Evolutionary conservation across 2,797 vertebrate species (phyloP), one percentile per base, ranked within the genome.

Genomic region (Pagetopsis macropterus): DNA sequence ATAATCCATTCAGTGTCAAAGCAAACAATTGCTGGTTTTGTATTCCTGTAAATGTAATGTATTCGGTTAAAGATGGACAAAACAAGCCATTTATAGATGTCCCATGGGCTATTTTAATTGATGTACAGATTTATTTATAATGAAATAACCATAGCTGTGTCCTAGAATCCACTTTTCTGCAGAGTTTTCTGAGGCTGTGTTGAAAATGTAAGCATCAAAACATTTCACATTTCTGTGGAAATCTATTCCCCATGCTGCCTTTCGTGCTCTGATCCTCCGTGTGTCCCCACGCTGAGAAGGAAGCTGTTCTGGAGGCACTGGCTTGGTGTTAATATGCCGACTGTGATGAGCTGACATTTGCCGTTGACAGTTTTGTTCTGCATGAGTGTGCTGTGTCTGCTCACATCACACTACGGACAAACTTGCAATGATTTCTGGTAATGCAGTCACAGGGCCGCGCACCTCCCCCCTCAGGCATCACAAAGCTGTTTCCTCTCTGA

Each of bases 341-440:
- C 72, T 48, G 63, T 68, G 80, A 80, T 69, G 69, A 73, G 72
- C 72, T 81, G 81, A 75, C 76, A 59, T 76, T 83, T 70, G 54
- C 61, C 44, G n/a, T 63, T 40, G 65, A 81, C 72, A 48, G 79
- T 74, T 84, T 86, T 73, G 61, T 86, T 83, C 72, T 79, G 75
- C 82, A 66, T 65, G 79, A 78, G 61, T 40, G 61, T 65, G 43
- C 49, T 2, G 56, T 51, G 68, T 66, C 70, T 76, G 56, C 61
- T 78, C 65, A 41, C 48, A 79, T 79, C 75, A 72, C 37, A 56
- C 65, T 16, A 37, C 19, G 5, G 27, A 72, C 58, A 49, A 76
- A 72, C 44, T 33, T 56, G 16, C 7, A 1, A 46, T 76, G 72
- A 74, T 74, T 84, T 79, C 55, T 3, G 31, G 70, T 64, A 81